These are phyloP conservation scores for Griposia aprilina DNA, from an alignment of 2,888 invertebrate genomes.

Conservation along the genomic window DNA sequence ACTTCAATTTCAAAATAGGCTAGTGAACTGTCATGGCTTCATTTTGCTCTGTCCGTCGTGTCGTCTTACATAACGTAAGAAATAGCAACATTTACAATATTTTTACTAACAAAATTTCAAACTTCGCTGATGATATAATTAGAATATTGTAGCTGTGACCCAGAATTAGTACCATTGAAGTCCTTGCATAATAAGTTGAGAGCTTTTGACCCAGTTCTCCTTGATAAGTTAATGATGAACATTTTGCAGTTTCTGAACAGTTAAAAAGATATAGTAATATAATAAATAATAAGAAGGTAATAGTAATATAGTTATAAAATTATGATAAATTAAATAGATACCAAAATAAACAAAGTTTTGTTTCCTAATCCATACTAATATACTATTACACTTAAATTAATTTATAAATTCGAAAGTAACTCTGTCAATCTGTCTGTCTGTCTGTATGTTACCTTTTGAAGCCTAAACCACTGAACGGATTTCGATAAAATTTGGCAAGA, in stretches of 20 bases:
- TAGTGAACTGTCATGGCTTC: conserved; percentile 21
- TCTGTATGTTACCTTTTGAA: no score
- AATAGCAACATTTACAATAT: not conserved
- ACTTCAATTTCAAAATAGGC: conserved; percentile 2
- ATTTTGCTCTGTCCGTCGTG: not conserved
- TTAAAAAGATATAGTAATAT: no score
- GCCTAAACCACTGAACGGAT: no score
- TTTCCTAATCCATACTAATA: not conserved
- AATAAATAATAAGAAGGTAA: no score
- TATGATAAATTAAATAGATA: not conserved
- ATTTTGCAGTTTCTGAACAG: conserved; percentile 22
- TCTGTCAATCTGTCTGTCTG: no score
- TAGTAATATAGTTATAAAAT: no score
- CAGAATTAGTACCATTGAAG: conserved; percentile 17
- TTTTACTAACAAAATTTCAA: conserved; percentile 3
- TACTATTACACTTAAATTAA: no score
- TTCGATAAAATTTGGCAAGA: no score
- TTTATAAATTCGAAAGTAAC: no score
- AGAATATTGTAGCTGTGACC: conserved; percentile 29
- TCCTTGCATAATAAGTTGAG: conserved; percentile 47
- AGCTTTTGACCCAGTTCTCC: conserved; percentile 54
- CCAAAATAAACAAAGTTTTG: no score
- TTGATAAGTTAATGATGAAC: conserved; percentile 24
- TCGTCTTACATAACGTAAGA: not conserved
- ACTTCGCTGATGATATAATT: conserved; percentile 19